Evolutionary conservation across 2,113 vertebrate species (phyloP), one percentile per base, ranked within the genome.

Genomic region (Cephalopholis sonnerati): DNA sequence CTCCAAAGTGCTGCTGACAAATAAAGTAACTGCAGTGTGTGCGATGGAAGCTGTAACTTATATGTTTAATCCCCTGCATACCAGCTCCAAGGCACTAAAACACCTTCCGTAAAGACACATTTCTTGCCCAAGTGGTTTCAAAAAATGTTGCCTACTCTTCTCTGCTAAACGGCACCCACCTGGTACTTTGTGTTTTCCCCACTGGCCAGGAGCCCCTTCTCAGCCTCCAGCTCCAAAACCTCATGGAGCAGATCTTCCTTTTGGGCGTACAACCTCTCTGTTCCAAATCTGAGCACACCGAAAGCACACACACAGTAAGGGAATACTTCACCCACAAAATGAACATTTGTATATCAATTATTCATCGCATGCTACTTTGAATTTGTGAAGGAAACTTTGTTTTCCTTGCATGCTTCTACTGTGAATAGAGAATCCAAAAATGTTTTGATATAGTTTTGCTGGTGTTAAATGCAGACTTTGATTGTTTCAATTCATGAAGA

Each of bases 241-340:
- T 95, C 95, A 24, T 95, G 95, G 9, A 96, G 92, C 68, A 96
- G 88, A 79, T 96, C 95, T 81, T 96, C 95, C 77, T 96, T 96
- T 79, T 96, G 93, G n/a, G 94, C 94, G 4, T 96, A 96, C 25
- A 96, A 77, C 55, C 94, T 89, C 83, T 96, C 95, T 25, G 95
- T 95, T 71, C 95, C 95, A 78, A 95, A 95, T 90, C 95, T 96
- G 82, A 72, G 64, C 5, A 67, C 24, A 89, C 5, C 51, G 27
- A 76, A 50, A 46, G 29, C 39, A 88, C 48, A 69, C 5, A 36
- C 15, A 70, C 18, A 61, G 3, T 16, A 18, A 50, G 18, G 1
- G 4, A 15, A 36, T 36, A 5, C 7, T 36, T 36, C 32, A 36
- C 32, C 32, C 32, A 36, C 5, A 36, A 36, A 36, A 36, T 36